These are phyloP conservation scores for Illadopsis cleaveri DNA, from an alignment of 2,113 vertebrate species.

Conservation along the genomic window DNA sequence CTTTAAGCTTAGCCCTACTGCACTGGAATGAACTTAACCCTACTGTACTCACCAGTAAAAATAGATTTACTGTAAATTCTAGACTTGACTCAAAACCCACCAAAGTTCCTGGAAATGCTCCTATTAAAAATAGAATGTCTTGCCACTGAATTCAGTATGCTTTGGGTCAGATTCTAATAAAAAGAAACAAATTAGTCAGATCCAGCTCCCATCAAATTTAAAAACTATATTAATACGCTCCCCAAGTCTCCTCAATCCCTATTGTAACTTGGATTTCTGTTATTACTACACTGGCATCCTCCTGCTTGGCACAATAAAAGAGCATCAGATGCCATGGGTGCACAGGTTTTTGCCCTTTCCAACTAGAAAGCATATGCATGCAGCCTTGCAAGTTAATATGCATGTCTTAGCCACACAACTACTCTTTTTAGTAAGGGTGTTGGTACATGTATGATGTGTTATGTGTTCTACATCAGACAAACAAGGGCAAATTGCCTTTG, in stretches of 20 bases:
- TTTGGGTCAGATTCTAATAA: neutral
- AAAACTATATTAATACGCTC: neutral
- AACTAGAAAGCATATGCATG: neutral
- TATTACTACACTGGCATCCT: neutral
- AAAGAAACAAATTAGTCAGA: neutral
- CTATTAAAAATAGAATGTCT: neutral
- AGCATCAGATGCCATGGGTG: neutral
- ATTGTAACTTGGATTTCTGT: neutral
- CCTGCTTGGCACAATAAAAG: constrained; percentile 5
- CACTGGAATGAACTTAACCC: neutral
- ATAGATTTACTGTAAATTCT: neutral
- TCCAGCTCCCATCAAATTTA: neutral
- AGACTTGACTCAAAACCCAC: neutral
- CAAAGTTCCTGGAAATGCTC: neutral
- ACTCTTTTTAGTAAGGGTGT: neutral
- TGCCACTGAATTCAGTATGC: neutral
- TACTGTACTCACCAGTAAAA: neutral
- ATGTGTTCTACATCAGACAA: neutral
- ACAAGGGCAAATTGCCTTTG: neutral
- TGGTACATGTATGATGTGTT: neutral
- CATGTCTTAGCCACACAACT: neutral
- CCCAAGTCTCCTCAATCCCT: neutral
- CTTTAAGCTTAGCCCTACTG: neutral
- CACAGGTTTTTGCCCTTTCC: neutral
- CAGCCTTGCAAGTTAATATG: neutral